phyloP scores from a whole-genome alignment of 2,113 vertebrate genomes.

The Rhinolophus sinicus region DNA sequence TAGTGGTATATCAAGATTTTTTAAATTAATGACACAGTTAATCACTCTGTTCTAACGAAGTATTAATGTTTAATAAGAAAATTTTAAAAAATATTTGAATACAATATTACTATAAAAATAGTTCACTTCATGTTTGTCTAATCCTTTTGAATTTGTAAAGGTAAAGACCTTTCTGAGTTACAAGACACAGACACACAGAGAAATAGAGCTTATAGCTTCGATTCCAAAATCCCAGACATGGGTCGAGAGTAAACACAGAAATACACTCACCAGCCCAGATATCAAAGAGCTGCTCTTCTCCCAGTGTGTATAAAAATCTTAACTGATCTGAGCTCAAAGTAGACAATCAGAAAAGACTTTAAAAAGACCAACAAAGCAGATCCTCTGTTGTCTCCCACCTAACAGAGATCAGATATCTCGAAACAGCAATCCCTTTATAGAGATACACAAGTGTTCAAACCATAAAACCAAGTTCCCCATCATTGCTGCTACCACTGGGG shows the following conservation, averaged over 20 bases:
- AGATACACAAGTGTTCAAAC: background rate
- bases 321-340: background rate
- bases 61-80: background rate
- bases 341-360: background rate
- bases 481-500: background rate
- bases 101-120: background rate
- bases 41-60: background rate
- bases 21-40: background rate
- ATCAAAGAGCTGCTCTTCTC: background rate
- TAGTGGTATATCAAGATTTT: background rate
- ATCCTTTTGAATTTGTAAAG: background rate
- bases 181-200: background rate
- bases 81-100: background rate
- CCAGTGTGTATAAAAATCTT: background rate
- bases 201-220: background rate
- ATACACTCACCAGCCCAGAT: background rate
- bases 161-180: background rate
- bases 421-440: background rate
- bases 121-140: background rate
- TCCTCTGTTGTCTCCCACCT: background rate
- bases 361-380: background rate
- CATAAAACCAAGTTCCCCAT: background rate
- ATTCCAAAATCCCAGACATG: background rate
- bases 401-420: background rate
- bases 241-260: background rate